Percentiles rank a stretch among this genome's conserved stretches.
Conservation (phyloP, 2,888 invertebrate species). For the Agrochola circellaris region DNA sequence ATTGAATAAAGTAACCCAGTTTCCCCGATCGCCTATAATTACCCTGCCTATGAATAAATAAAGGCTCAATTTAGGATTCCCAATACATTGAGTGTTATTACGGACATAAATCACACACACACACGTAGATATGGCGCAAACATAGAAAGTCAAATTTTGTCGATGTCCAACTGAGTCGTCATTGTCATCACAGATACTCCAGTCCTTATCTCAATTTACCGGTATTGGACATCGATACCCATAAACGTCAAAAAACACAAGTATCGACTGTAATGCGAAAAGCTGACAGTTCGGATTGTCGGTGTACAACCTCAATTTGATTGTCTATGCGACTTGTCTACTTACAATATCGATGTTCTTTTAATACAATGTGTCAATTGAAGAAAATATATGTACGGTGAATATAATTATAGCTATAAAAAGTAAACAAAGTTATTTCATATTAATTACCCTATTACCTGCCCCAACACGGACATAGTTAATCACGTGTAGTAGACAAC, state of each 20-base stretch:
- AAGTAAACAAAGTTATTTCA: too few relatives aligned
- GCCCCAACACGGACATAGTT: too few relatives aligned
- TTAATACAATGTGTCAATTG: too few relatives aligned
- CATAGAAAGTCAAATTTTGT: conserved; percentile 1
- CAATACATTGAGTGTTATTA: conserved; percentile 20
- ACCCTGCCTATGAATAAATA: conserved; percentile 43
- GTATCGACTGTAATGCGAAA: neutral
- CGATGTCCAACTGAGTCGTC: neutral
- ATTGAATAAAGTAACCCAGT: conserved; percentile 39
- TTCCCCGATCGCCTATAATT: conserved; percentile 43
- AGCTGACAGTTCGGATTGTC: neutral
- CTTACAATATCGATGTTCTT: too few relatives aligned
- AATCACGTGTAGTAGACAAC: too few relatives aligned
- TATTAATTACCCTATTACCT: too few relatives aligned
- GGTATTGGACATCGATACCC: neutral
- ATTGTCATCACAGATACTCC: neutral
- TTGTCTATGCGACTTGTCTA: too few relatives aligned
- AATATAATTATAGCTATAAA: too few relatives aligned
- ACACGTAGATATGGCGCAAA: neutral
- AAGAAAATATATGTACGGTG: too few relatives aligned
- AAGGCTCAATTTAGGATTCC: conserved; percentile 23
- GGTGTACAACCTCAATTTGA: too few relatives aligned
- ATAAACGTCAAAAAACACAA: neutral
- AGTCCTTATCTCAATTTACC: neutral
- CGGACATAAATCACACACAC: conserved; percentile 8